A percentile compares a stretch with the other conserved stretches of the same genome.
phyloP scores from a whole-genome alignment of 2,113 vertebrate species.

The Pampusana beccarii region DNA sequence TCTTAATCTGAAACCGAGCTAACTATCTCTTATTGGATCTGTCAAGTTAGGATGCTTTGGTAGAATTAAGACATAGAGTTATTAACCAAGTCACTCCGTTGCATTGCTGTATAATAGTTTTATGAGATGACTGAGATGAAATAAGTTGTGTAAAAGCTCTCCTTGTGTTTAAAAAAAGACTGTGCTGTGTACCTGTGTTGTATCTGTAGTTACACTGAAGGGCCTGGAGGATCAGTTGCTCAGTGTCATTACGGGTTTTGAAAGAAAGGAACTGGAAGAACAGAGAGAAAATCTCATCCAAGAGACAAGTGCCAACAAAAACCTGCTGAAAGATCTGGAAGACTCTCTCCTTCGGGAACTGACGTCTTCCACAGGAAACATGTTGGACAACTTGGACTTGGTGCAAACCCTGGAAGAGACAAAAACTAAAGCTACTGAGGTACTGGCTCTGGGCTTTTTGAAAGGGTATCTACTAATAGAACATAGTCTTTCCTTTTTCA shows the following conservation, averaged over 20 bases:
- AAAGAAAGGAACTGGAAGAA: constrained; percentile 90
- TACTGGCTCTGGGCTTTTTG: constrained; percentile 12
- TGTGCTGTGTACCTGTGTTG: neutral
- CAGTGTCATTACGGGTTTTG: constrained; percentile 89
- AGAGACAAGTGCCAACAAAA: constrained; percentile 93
- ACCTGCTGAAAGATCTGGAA: constrained; percentile 90
- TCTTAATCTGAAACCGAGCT: neutral
- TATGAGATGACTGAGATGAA: neutral
- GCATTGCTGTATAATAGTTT: neutral
- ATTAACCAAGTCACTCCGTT: neutral
- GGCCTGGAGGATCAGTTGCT: constrained; percentile 96
- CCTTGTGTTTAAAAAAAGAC: neutral
- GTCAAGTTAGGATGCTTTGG: neutral
- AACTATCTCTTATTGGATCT: neutral
- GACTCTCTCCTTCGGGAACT: constrained; percentile 91
- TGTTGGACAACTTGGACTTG: constrained; percentile 94
- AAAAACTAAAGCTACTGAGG: constrained; percentile 92
- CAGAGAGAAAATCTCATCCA: constrained; percentile 89
- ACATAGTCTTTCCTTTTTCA: neutral
- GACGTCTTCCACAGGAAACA: constrained; percentile 92
- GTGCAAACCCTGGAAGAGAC: constrained; percentile 91
- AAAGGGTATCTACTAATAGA: neutral
- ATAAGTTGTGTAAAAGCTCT: neutral
- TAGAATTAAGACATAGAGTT: neutral
- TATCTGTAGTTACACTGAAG: constrained; percentile 86